Percentiles rank a stretch among this genome's conserved stretches.
phyloP scores from a whole-genome alignment of 2,113 vertebrate species.

The Canis aureus region DNA sequence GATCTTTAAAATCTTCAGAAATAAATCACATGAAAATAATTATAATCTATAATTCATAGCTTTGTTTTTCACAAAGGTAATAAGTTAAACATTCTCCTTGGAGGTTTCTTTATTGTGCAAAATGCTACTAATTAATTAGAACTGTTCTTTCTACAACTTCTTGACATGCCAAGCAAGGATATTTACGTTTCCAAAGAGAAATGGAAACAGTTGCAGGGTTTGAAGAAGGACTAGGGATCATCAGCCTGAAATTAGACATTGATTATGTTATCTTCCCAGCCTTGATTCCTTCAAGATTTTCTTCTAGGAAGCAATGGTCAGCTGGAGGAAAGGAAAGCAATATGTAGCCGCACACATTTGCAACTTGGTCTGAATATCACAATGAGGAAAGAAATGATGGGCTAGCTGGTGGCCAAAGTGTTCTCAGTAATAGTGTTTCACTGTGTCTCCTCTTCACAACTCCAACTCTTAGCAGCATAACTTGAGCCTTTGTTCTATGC shows the following conservation, averaged over 20 bases:
- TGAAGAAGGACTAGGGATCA: background rate
- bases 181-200: slow-evolving; percentile 49
- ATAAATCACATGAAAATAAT: slow-evolving; percentile 42
- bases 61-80: slow-evolving; percentile 63
- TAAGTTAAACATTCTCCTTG: slow-evolving; percentile 44
- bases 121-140: slow-evolving; percentile 5
- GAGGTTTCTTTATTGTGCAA: slow-evolving; percentile 51
- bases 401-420: accelerated
- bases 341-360: background rate
- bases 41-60: slow-evolving; percentile 35
- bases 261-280: background rate
- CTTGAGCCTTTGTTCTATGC: background rate
- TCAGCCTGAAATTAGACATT: slow-evolving; percentile 31
- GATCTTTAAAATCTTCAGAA: slow-evolving; percentile 34
- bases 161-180: background rate
- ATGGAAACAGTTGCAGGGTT: background rate
- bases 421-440: accelerated
- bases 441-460: background rate
- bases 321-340: background rate
- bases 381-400: background rate
- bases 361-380: background rate
- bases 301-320: background rate
- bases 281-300: background rate
- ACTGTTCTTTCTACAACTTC: background rate
- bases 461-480: accelerated